phyloP scores from a whole-genome alignment of 2,888 invertebrate species.

The Teleogryllus oceanicus region DNA sequence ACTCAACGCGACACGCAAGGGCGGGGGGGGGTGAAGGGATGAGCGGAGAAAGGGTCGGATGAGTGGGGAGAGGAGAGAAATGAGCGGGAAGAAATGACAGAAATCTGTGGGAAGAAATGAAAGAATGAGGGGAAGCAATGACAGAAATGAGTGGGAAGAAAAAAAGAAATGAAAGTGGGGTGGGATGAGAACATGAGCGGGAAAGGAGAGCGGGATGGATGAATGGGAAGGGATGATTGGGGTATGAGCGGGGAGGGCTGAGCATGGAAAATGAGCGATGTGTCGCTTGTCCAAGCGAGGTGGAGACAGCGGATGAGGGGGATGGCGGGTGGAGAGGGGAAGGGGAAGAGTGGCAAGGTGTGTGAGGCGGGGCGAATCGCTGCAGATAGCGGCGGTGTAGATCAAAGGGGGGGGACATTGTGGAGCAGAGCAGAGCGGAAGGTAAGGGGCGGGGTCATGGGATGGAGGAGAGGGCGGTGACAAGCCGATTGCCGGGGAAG shows the following conservation, averaged over 20 bases:
- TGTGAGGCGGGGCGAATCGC: conserved; percentile 36
- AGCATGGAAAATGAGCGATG: neutral
- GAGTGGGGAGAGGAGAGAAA: neutral
- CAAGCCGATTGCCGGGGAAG: neutral
- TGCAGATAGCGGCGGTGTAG: neutral
- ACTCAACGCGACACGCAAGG: no score
- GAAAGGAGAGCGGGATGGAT: no score
- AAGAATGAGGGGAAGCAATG: conserved; percentile 20
- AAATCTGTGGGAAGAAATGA: neutral
- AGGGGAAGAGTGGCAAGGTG: conserved; percentile 32
- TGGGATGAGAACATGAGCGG: conserved; percentile 26
- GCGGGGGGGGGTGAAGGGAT: no score
- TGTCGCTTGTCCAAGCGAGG: no score
- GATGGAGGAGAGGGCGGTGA: neutral
- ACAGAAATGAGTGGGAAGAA: neutral
- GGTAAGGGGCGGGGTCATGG: neutral
- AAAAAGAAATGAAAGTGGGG: conserved; percentile 35
- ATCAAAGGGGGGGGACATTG: neutral
- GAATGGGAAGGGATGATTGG: no score
- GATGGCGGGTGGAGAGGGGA: neutral
- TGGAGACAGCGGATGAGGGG: neutral
- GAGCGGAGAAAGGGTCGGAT: no score
- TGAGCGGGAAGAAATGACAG: neutral
- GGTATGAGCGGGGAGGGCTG: no score
- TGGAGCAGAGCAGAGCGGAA: conserved; percentile 36